Percentiles rank a stretch among this genome's conserved stretches.
Conservation (phyloP, 2,888 invertebrate species). For the Amphipoea lucens region DNA sequence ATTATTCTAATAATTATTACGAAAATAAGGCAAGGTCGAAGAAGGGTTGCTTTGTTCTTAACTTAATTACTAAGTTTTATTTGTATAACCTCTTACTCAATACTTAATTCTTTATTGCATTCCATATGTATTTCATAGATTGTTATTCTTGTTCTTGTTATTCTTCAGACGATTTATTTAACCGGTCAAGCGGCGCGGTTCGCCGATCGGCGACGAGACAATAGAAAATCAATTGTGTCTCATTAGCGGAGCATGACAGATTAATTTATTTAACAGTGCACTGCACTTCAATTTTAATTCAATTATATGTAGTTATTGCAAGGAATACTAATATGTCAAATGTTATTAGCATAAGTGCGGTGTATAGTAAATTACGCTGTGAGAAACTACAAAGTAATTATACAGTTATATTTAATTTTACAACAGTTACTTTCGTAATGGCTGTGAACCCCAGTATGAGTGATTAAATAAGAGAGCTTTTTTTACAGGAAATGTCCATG, state of each 20-base stretch:
- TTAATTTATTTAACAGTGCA: too few relatives aligned
- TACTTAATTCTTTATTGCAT: too few relatives aligned
- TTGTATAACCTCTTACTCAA: neutral
- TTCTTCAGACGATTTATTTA: conserved; percentile 18
- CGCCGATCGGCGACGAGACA: too few relatives aligned
- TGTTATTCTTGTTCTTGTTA: neutral
- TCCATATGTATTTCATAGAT: too few relatives aligned
- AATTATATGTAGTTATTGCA: conserved; percentile 24
- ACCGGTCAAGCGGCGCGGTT: too few relatives aligned
- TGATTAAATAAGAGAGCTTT: too few relatives aligned
- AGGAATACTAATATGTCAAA: conserved; percentile 7
- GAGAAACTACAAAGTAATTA: neutral
- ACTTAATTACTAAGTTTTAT: conserved; percentile 16
- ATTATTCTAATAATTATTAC: conserved; percentile 12
- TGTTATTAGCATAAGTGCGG: conserved; percentile 14
- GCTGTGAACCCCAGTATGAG: neutral
- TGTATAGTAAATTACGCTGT: too few relatives aligned
- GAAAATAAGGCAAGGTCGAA: conserved; percentile 4
- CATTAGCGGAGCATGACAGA: too few relatives aligned
- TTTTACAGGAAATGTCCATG: too few relatives aligned
- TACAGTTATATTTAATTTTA: neutral
- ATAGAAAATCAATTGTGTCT: too few relatives aligned
- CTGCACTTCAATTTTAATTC: conserved; percentile 25
- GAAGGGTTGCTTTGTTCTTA: conserved; percentile 15
- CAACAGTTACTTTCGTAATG: neutral